A percentile compares a stretch with the other conserved stretches of the same genome.
Conservation (phyloP, 2,113 vertebrate species). For the Polypterus bichir region DNA sequence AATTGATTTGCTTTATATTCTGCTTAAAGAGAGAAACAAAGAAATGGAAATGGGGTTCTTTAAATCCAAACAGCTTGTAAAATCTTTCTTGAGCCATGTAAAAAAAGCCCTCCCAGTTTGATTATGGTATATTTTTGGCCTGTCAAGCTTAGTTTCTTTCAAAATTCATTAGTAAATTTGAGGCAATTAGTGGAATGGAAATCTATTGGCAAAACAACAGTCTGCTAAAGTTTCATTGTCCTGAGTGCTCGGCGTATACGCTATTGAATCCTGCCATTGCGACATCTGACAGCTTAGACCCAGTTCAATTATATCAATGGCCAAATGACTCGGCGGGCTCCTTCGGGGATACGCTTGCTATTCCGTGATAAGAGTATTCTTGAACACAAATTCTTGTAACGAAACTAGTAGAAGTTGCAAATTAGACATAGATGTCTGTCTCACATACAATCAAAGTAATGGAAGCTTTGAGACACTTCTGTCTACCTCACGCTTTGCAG, state of each 20-base stretch:
- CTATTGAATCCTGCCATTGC: constrained; percentile 57
- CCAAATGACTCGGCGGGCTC: constrained; percentile 81
- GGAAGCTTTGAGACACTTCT: constrained; percentile 67
- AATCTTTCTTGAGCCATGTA: constrained; percentile 56
- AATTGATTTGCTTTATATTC: constrained; percentile 50
- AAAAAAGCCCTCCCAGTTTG: constrained; percentile 41
- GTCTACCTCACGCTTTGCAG: constrained; percentile 72
- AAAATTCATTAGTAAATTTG: constrained; percentile 63
- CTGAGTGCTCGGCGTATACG: constrained; percentile 56
- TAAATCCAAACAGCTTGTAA: constrained; percentile 59
- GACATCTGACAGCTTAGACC: constrained; percentile 67
- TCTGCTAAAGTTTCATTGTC: constrained; percentile 75
- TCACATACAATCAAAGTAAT: constrained; percentile 81
- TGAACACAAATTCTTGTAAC: constrained; percentile 74
- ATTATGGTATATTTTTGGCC: constrained; percentile 54
- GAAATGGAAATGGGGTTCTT: constrained; percentile 60
- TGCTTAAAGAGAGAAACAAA: constrained; percentile 56
- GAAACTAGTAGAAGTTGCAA: constrained; percentile 80
- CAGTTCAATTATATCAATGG: constrained; percentile 86
- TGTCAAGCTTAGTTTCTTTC: constrained; percentile 41
- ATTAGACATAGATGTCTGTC: constrained; percentile 79
- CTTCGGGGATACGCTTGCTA: constrained; percentile 86
- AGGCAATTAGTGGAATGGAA: constrained; percentile 95
- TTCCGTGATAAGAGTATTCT: constrained; percentile 87
- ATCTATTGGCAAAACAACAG: constrained; percentile 83